Evolutionary conservation across 2,888 invertebrate species (phyloP), one percentile per base, ranked within the genome.

Genomic region (Carcina quercana): DNA sequence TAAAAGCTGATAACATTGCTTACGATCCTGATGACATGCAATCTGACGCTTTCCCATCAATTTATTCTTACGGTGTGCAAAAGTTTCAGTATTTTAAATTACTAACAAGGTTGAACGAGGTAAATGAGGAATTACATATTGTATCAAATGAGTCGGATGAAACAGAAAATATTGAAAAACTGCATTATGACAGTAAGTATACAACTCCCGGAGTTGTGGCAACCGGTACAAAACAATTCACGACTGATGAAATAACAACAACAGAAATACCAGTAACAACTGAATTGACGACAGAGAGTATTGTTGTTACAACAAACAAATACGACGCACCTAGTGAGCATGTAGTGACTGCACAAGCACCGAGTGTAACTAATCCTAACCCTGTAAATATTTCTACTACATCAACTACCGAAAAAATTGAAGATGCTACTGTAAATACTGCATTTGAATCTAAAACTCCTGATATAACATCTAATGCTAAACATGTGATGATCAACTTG

Each of bases 401-500:
- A 34, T n/a, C n/a, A n/a, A 42, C 51, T 40, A 48, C 59, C 12
- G 51, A 40, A 28, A 52, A 48, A 22, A 43, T 37, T 34, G 53
- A 58, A 33, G 41, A 53, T 25, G 46, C 52, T 20, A 61, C 65
- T 47, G 55, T 55, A 50, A 66, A 68, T 61, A 55, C 50, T 30
- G 57, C 46, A 32, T 41, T 57, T 38, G 67, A 75, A 45, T 57
- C 69, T 17, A 78, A 70, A 61, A 38, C 55, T 15, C 53, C 71
- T 21, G 79, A 79, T 37, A 34, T 56, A 31, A 48, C 50, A 25
- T 31, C 69, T 59, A 80, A 80, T 50, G 72, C 74, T 47, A 89
- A 88, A 69, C 88, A 91, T 52, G 89, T 94, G 50, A 80, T 93
- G 45, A 91, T 95, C 39, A 95, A 95, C 74, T 86, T 95, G 45